Evolutionary conservation across 2,113 vertebrate species (phyloP), one percentile per base, ranked within the genome.

Genomic region (Brachypodius melanocephalos): DNA sequence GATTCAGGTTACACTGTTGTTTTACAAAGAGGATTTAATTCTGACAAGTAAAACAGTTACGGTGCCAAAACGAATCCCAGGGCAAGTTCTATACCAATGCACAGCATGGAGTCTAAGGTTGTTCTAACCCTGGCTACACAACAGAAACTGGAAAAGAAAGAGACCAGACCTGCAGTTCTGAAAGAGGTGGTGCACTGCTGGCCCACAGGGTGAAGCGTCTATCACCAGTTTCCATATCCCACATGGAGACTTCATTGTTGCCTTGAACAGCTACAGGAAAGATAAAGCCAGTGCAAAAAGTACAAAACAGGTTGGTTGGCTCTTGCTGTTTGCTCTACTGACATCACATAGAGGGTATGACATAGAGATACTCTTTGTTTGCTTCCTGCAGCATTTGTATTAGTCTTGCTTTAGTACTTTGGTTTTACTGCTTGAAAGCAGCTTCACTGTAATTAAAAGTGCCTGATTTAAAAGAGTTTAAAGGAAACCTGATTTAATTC

Each of bases 161-260:
- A 40, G 22, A 63, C 42, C 98, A 96, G 89, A 99, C 99, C 99
- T 99, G 99, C 97, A 98, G 96, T 96, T 99, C 99, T 22, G 99
- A 99, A 36, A 99, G 99, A 1, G 99, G 99, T 1, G 99, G 99
- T 0, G 99, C 98, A 9, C 98, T 98, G 95, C 99, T 99, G 61
- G 99, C 99, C 99, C 99, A 99, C 48, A 99, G 95, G 1, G 99
- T 99, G 95, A 99, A 99, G 83, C 99, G 99, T 25, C 99, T 96
- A 93, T 99, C 99, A 2, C 99, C 99, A 0, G 99, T 99, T 97
- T 99, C 99, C 99, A 99, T 99, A 98, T 99, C 99, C 99, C 99
- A 99, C 98, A 99, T 99, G 26, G 99, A 99, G 65, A 99, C 99
- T 92, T 99, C 99, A 20, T 99, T 99, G 85, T 99, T 99, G 62